Base-by-base conservation (phyloP, 2,888 invertebrate genomes). In the Mycalesis mineus region DNA sequence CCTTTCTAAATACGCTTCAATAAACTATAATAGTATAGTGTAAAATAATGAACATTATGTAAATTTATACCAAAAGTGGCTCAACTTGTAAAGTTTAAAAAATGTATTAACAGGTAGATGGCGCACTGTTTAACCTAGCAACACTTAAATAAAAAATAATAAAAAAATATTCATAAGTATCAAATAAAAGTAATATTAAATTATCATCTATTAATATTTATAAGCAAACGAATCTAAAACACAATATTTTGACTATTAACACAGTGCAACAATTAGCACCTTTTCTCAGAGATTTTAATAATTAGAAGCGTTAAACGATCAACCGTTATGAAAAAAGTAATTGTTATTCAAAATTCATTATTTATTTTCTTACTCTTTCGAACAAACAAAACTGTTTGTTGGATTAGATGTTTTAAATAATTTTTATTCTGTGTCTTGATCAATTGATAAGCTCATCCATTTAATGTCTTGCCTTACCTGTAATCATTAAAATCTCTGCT, bases 1-100 rank as follows among this genome's bases (percentile, higher is more conserved):
- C 15, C 42, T 31, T 39, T 37, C 37, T 31, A 50, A 58, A 37
- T 42, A 44, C 36, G 44, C 42, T 22, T 42, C 42, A 39, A 42
- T 1, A 40, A 41, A 36, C 9, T 37, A 28, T 22, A 31, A 29
- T 17, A 14, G 14, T 44, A 56, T 31, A 50, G 44, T 44, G 51
- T 47, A 57, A 57, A 42, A 45, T 47, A 52, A 45, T 45, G 40
- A 45, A 44, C 40, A 57, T 15, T 15, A 45, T 14, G 47, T 47
- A 51, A 53, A 44, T 13, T 6, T 44, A 36, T 9, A 44, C n/a
- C 28, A 36, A 36, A 31, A 31, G n/a, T 44, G 42, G 44, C 13
- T 42, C n/a, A n/a, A 29, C 11, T 47, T 33, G 33, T 47, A 47
- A 15, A 47, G 15, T 33, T 31, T 33, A 15, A 15, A 33, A 47